A percentile compares a stretch with the other conserved stretches of the same genome.
phyloP scores from a whole-genome alignment of 2,113 vertebrate genomes.

The Callochromis pleurospilus region DNA sequence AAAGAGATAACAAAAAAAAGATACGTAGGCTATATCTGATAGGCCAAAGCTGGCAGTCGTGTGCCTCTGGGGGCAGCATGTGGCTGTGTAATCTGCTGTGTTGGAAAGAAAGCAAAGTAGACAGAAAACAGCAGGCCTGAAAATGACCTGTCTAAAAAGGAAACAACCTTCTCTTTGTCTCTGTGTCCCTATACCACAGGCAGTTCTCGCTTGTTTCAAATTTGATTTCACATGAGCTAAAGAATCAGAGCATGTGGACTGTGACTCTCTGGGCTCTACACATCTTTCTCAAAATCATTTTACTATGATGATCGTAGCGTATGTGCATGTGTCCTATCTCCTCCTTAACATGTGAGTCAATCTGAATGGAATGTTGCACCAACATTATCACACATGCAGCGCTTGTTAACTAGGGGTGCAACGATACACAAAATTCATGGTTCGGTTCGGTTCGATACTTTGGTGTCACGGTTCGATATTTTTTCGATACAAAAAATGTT shows the following conservation, averaged over 20 bases:
- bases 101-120: conserved; percentile 16
- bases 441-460: no score
- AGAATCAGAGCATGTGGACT: neutral
- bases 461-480: no score
- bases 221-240: neutral
- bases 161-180: neutral
- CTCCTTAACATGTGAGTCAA: neutral
- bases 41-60: neutral
- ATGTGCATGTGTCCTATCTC: neutral
- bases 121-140: conserved; percentile 33
- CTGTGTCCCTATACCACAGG: neutral
- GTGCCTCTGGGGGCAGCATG: neutral
- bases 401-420: neutral
- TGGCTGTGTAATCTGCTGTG: conserved; percentile 9
- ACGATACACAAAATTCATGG: no score
- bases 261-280: neutral
- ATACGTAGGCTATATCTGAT: neutral
- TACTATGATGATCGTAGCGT: neutral
- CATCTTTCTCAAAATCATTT: neutral
- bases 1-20: neutral
- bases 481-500: neutral
- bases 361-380: neutral
- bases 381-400: neutral
- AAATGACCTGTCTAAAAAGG: conserved; percentile 27
- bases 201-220: neutral